Evolutionary conservation across 2,888 invertebrate genomes (phyloP), one percentile per base, ranked within the genome.

Genomic region (Lomographa bimaculata): DNA sequence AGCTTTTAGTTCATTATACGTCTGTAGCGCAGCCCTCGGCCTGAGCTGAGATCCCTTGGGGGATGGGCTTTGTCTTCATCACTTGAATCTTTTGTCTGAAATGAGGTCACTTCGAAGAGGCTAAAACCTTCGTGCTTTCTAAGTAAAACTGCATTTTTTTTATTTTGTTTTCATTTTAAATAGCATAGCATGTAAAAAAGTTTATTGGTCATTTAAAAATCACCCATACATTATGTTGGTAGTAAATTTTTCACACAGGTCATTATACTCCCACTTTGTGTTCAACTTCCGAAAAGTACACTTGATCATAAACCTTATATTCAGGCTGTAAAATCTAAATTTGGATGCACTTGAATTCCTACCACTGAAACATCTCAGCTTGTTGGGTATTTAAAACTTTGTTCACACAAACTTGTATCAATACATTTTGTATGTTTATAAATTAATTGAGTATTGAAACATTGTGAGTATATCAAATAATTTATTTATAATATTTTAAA

Each of bases 11-110:
- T 12, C 9, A 41, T 47, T 29, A 47, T n/a, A 30, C 40, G 12
- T 46, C 41, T 43, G 37, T 44, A 41, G 48, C 44, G 48, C 44
- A 46, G 46, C 35, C 37, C 36, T 46, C 39, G 19, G 18, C 5
- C 34, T 24, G 21, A 20, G 35, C 20, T 25, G 11, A 4, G 5
- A 10, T 21, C 45, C 42, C 39, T 46, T 37, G 35, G 40, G 56
- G 36, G 46, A 50, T 45, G 38, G 57, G 50, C 66, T 68, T 66
- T 74, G 65, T 66, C 45, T 51, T 39, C 56, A 59, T 48, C 48
- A 10, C 57, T 50, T 50, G 50, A 50, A 57, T 63, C 68, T 69
- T 70, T 76, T 70, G 71, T 72, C 53, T 57, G 19, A 17, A 74
- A 62, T 65, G 60, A 69, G 72, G 71, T 71, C 72, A 71, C 32